These are phyloP conservation scores for Pitta sordida DNA, from an alignment of 2,113 vertebrate species.

Conservation along the genomic window DNA sequence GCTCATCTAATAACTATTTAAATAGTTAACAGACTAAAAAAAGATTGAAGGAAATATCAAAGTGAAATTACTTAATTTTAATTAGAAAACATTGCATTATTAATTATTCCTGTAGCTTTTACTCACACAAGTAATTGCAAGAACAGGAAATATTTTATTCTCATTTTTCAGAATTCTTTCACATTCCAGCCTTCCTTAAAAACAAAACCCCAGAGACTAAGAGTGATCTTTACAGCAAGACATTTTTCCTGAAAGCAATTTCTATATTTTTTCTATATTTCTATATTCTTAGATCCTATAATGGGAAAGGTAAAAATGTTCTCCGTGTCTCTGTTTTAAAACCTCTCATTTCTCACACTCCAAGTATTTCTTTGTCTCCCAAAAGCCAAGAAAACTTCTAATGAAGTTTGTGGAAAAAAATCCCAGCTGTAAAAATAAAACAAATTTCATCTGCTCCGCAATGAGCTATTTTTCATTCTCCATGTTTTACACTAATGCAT, in stretches of 20 bases:
- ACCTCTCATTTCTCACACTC: not conserved
- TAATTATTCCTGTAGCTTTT: not conserved
- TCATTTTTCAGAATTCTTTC: not conserved
- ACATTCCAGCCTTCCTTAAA: not conserved
- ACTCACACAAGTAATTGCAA: not conserved
- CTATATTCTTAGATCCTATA: not conserved
- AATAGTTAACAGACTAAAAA: not conserved
- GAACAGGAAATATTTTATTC: not conserved
- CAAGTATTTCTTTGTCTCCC: not conserved
- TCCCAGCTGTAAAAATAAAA: conserved; percentile 36
- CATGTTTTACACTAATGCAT: conserved; percentile 3
- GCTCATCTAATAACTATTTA: not conserved
- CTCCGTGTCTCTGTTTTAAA: not conserved
- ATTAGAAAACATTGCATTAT: not conserved
- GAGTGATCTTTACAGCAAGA: not conserved
- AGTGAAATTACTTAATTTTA: not conserved
- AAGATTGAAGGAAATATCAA: not conserved
- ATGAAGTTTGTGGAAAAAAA: not conserved
- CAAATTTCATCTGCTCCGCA: conserved; percentile 22
- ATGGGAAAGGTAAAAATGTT: not conserved
- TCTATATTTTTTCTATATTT: not conserved
- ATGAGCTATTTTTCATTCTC: conserved; percentile 42
- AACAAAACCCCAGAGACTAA: not conserved
- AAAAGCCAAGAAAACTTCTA: not conserved
- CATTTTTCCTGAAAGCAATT: not conserved